Conservation (phyloP, 2,888 invertebrate species). For the Halictus quadricinctus region DNA sequence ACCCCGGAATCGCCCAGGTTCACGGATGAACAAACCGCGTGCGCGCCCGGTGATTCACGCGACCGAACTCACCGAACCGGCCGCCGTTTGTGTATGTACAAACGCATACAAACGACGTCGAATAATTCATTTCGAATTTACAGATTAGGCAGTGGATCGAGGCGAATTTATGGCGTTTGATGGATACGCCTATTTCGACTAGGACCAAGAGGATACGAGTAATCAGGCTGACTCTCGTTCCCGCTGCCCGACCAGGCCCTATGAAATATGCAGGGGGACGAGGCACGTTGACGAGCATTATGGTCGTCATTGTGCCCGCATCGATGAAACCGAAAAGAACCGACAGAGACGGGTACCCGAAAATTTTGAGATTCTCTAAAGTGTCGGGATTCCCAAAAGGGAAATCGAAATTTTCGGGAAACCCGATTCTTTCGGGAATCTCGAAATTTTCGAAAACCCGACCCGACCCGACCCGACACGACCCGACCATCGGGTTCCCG, state of each 20-base stretch:
- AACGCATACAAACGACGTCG: conserved; percentile 38
- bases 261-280: conserved; percentile 33
- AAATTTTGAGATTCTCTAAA: no score
- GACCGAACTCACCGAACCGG: background rate
- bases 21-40: background rate
- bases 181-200: conserved; percentile 36
- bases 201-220: conserved; percentile 36
- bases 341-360: background rate
- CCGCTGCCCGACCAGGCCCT: background rate
- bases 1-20: background rate
- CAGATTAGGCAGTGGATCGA: conserved; percentile 58
- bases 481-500: no score
- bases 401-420: no score
- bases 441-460: no score
- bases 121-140: conserved; percentile 68
- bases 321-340: background rate
- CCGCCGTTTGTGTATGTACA: background rate
- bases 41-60: background rate
- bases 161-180: conserved; percentile 63
- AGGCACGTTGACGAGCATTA: background rate
- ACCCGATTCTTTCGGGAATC: no score
- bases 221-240: conserved; percentile 51
- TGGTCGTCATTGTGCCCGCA: background rate
- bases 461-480: no score
- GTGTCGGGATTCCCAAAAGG: no score